A percentile compares a stretch with the other conserved stretches of the same genome.
Conservation (phyloP, 1,140 invertebrate genomes). For the Lepidostoma basale region DNA sequence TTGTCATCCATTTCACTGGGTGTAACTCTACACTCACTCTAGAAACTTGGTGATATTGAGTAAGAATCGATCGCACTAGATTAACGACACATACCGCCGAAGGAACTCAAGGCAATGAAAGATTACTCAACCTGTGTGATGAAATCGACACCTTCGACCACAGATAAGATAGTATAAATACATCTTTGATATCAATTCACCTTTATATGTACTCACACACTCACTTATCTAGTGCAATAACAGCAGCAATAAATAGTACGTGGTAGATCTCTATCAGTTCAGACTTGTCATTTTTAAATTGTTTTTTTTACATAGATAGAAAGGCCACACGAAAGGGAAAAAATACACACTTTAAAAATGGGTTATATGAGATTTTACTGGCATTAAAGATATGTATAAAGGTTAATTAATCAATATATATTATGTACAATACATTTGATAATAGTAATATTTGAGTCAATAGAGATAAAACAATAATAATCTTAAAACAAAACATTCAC, state of each 20-base stretch:
- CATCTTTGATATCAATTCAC: constrained; percentile 32
- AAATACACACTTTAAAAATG: no score
- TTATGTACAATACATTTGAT: no score
- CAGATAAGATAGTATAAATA: constrained; percentile 33
- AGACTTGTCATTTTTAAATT: no score
- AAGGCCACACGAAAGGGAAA: no score
- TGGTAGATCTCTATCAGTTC: no score
- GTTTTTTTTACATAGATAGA: no score
- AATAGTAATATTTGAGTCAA: no score
- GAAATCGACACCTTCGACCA: constrained; percentile 33
- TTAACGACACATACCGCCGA: not conserved
- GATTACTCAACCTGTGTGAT: constrained; percentile 5
- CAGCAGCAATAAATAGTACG: no score
- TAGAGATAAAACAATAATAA: not conserved
- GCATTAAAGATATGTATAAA: no score
- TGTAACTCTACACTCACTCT: not conserved
- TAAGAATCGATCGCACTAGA: not conserved
- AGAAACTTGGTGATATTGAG: not conserved
- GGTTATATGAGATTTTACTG: no score
- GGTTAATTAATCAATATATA: no score
- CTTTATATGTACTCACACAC: not conserved
- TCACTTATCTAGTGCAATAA: no score
- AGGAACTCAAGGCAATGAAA: constrained; percentile 21
- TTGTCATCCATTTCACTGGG: constrained; percentile 19
- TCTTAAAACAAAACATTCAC: not conserved